Conservation (phyloP, 2,113 vertebrate species). For the Nyctibius bracteatus region DNA sequence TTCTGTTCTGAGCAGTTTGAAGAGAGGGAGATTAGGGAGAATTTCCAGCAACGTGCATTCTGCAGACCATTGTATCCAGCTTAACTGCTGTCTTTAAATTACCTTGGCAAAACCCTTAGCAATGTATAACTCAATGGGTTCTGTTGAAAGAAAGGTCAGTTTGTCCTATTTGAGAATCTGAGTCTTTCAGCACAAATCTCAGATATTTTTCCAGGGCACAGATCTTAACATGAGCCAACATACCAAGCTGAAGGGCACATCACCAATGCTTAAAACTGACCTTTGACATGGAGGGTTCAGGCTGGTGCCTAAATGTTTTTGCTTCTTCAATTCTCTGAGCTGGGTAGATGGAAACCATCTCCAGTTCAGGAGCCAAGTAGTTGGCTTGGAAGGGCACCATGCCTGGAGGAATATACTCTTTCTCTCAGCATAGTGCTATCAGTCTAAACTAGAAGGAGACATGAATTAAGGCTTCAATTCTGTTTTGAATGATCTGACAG, state of each 20-base stretch:
- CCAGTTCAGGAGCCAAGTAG: background rate
- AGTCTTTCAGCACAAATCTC: background rate
- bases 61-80: background rate
- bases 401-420: background rate
- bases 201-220: background rate
- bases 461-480: background rate
- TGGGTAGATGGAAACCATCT: background rate
- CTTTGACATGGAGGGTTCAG: background rate
- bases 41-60: background rate
- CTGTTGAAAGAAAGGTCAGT: background rate
- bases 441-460: background rate
- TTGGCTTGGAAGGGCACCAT: background rate
- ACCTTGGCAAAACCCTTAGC: background rate
- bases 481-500: background rate
- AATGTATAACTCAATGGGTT: background rate
- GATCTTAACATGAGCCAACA: background rate
- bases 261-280: background rate
- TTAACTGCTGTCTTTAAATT: background rate
- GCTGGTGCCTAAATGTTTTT: background rate
- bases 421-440: background rate
- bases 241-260: background rate
- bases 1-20: background rate
- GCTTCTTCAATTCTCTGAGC: background rate
- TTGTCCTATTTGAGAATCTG: background rate
- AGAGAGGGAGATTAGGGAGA: background rate